Percentiles rank a stretch among this genome's conserved stretches.
Evolutionary conservation across 1,140 invertebrate genomes (phyloP).

Genomic region (Drosophila saltans): DNA sequence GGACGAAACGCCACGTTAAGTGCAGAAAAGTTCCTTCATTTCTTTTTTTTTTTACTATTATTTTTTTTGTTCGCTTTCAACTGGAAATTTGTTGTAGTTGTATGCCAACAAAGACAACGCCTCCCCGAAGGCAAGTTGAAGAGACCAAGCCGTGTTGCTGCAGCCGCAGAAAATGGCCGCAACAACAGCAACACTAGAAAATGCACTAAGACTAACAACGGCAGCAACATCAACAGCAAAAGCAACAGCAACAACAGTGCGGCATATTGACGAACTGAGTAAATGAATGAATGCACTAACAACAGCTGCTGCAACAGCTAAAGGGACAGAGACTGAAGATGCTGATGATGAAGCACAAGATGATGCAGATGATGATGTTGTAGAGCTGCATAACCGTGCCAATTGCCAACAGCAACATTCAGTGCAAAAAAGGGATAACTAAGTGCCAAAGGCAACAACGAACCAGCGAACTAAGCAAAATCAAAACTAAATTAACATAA

Average conservation of each 20-base stretch:
- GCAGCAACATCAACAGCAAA: slow-evolving; percentile 18
- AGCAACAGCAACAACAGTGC: neutral
- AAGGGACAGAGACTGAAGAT: slow-evolving; percentile 3
- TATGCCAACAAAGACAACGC: slow-evolving; percentile 45
- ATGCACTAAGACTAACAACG: slow-evolving; percentile 9
- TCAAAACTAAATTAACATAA: slow-evolving; percentile 64
- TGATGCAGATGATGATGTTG: slow-evolving; percentile 38
- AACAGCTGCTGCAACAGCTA: slow-evolving; percentile 46
- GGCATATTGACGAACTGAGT: slow-evolving; percentile 20
- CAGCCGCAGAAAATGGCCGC: slow-evolving; percentile 44
- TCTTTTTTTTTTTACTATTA: neutral
- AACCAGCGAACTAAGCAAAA: slow-evolving; percentile 42
- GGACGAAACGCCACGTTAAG: slow-evolving; percentile 4
- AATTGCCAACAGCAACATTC: slow-evolving; percentile 48
- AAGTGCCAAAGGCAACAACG: slow-evolving; percentile 64
- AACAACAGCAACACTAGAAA: slow-evolving; percentile 18
- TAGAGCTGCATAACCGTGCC: slow-evolving; percentile 45
- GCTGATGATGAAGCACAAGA: slow-evolving; percentile 16
- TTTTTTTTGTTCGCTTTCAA: slow-evolving; percentile 2
- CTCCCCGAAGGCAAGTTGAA: slow-evolving; percentile 18
- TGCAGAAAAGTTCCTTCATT: slow-evolving; percentile 19
- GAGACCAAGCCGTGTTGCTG: slow-evolving; percentile 7
- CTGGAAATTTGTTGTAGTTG: neutral
- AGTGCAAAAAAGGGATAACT: slow-evolving; percentile 44
- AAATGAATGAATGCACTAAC: slow-evolving; percentile 34